Evolutionary conservation across 2,113 vertebrate species (phyloP).

Genomic region (Hippolais icterina): DNA sequence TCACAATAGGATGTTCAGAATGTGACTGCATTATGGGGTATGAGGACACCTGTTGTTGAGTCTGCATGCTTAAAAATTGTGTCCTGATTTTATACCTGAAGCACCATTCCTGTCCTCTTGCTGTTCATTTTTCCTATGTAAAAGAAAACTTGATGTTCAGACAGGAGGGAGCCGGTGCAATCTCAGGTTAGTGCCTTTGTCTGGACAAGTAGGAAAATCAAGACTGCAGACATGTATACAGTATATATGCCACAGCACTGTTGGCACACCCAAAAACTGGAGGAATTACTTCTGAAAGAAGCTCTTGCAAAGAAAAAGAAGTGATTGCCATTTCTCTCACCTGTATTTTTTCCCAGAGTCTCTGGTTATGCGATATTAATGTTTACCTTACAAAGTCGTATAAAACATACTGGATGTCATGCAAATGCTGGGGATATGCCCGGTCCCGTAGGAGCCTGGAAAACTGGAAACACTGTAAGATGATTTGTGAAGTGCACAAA

Average conservation of each 20-base stretch:
- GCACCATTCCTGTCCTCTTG: not conserved
- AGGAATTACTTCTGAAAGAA: not conserved
- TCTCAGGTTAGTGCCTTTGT: not conserved
- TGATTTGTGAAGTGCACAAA: accelerated
- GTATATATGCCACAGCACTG: not conserved
- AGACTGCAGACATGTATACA: not conserved
- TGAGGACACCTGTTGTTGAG: not conserved
- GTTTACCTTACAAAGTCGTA: too few relatives aligned
- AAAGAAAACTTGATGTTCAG: not conserved
- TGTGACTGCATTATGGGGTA: not conserved
- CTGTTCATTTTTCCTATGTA: accelerated
- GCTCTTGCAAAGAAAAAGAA: not conserved
- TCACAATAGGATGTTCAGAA: not conserved
- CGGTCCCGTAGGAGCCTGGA: accelerated
- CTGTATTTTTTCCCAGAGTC: not conserved
- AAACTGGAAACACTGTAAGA: accelerated
- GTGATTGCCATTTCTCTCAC: not conserved
- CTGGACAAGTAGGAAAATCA: not conserved
- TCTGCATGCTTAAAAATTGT: not conserved
- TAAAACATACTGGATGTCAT: not conserved
- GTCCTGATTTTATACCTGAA: not conserved
- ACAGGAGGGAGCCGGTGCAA: not conserved
- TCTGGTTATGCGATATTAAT: too few relatives aligned
- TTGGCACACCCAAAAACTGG: not conserved
- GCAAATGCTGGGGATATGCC: accelerated